These are phyloP conservation scores for Sporophila hypoxantha DNA, from an alignment of 2,113 vertebrate genomes.

Conservation along the genomic window DNA sequence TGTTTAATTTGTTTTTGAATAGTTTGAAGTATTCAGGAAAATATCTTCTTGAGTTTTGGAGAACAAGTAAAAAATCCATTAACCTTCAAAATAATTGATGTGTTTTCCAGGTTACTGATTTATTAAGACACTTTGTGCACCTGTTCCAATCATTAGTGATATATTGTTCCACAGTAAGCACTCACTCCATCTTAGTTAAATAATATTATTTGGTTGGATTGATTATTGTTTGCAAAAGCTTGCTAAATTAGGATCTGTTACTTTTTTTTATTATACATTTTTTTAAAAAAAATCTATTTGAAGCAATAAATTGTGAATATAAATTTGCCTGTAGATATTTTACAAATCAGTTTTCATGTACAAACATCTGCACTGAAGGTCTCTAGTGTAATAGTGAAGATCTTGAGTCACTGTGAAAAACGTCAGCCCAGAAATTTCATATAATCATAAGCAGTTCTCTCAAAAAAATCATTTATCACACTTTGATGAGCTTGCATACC, in stretches of 20 bases:
- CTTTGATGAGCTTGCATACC: neutral
- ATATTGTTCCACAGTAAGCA: conserved; percentile 43
- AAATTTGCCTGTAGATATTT: neutral
- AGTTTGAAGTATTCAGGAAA: conserved; percentile 31
- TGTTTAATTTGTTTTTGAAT: neutral
- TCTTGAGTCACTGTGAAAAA: neutral
- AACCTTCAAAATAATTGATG: conserved; percentile 66
- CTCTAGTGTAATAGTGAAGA: neutral
- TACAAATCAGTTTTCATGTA: neutral
- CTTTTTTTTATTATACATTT: neutral
- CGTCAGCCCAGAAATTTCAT: neutral
- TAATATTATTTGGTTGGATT: conserved; percentile 47
- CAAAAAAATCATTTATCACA: neutral
- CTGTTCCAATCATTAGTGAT: conserved; percentile 62
- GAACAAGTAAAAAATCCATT: conserved; percentile 55
- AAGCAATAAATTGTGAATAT: neutral
- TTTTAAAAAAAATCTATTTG: neutral
- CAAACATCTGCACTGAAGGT: neutral
- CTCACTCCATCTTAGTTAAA: conserved; percentile 58
- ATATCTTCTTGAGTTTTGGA: conserved; percentile 38
- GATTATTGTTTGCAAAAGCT: conserved; percentile 40
- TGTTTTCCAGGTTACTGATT: conserved; percentile 61
- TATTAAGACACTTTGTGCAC: conserved; percentile 62
- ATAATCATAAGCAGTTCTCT: neutral
- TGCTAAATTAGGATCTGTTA: conserved; percentile 12